phyloP scores from a whole-genome alignment of 2,797 vertebrate genomes.

The Scolopax bukidnonensis region DNA sequence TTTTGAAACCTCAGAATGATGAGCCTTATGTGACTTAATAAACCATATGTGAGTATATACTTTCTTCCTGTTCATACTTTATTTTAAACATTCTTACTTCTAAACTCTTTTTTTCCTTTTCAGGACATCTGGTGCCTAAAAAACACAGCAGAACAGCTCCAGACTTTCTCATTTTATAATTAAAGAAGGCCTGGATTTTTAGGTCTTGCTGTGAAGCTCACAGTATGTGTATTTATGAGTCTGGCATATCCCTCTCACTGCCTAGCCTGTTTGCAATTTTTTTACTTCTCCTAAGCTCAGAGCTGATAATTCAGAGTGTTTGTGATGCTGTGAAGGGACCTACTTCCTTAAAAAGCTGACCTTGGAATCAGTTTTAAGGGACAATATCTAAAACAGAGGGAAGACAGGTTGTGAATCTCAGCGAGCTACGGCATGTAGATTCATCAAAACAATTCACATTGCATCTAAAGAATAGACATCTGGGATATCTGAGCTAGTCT shows the following conservation, averaged over 20 bases:
- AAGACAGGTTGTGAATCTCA: neutral
- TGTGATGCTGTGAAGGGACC: conserved; percentile 56
- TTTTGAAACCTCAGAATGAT: neutral
- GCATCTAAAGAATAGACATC: neutral
- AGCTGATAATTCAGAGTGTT: conserved; percentile 30
- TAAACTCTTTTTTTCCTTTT: conserved; percentile 26
- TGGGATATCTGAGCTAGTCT: neutral
- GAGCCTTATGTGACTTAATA: neutral
- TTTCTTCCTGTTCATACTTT: neutral
- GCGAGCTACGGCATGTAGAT: neutral
- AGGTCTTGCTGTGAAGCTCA: conserved; percentile 62
- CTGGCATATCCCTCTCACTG: conserved; percentile 35
- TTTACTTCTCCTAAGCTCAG: conserved; percentile 13
- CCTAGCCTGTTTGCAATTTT: neutral
- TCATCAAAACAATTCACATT: neutral
- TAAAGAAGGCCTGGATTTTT: conserved; percentile 44
- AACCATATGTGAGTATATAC: neutral
- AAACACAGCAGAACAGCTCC: conserved; percentile 37
- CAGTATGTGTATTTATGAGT: conserved; percentile 54
- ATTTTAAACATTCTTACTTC: conserved; percentile 19
- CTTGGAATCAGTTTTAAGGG: conserved; percentile 26
- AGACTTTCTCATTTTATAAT: conserved; percentile 57
- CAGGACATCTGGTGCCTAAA: conserved; percentile 51
- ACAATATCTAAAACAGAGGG: neutral
- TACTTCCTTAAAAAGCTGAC: conserved; percentile 49